Conservation (phyloP, 2,113 vertebrate species). For the Pterocles orientalis region DNA sequence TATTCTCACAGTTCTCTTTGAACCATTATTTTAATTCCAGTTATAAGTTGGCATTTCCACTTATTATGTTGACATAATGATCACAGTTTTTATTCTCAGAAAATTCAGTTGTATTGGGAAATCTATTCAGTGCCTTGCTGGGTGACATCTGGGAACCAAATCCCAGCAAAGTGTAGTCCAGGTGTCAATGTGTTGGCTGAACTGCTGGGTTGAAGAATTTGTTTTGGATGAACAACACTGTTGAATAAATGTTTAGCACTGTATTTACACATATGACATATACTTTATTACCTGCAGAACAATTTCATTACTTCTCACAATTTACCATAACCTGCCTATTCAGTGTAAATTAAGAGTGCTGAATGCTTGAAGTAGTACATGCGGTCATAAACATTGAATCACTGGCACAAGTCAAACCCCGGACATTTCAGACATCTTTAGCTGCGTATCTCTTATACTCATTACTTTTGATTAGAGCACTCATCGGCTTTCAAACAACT, state of each 20-base stretch:
- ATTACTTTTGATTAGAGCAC: not conserved
- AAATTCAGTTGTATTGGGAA: not conserved
- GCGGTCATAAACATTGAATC: not conserved
- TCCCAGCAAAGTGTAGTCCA: not conserved
- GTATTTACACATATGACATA: not conserved
- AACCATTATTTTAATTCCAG: not conserved
- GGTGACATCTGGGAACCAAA: not conserved
- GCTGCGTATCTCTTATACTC: not conserved
- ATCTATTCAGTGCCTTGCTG: not conserved
- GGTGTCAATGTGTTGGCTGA: not conserved
- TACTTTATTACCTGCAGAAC: not conserved
- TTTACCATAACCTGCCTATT: not conserved
- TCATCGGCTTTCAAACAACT: not conserved
- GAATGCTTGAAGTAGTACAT: not conserved
- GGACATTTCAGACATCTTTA: not conserved
- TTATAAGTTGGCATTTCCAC: not conserved
- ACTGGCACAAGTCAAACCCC: not conserved
- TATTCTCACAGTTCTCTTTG: not conserved
- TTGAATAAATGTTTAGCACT: not conserved
- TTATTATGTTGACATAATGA: not conserved
- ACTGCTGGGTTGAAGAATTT: not conserved
- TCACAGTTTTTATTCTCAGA: not conserved
- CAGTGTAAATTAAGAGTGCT: not conserved
- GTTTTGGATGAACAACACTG: not conserved
- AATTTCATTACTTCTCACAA: not conserved